These are phyloP conservation scores for Masticophis lateralis DNA, from an alignment of 2,797 vertebrate genomes.

Conservation along the genomic window DNA sequence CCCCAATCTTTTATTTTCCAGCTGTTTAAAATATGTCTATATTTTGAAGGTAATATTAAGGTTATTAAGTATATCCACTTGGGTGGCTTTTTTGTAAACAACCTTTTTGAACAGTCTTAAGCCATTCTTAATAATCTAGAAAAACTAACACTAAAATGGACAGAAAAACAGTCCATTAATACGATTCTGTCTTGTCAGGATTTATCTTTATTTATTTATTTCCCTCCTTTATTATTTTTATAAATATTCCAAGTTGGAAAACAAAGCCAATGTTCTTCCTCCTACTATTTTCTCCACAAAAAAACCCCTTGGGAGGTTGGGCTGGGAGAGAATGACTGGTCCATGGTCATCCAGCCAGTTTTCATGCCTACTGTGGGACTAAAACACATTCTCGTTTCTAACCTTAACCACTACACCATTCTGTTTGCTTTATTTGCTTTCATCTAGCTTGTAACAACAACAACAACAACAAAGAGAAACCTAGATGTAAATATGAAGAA, in stretches of 20 bases:
- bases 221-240: too few relatives aligned
- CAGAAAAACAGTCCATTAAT: not conserved
- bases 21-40: not conserved
- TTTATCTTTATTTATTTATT: not conserved
- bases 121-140: not conserved
- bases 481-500: not conserved
- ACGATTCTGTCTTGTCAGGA: not conserved
- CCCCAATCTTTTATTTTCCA: not conserved
- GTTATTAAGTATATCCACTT: not conserved
- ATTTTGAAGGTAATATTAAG: not conserved
- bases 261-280: too few relatives aligned
- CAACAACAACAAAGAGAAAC: not conserved
- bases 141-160: not conserved
- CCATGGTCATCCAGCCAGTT: too few relatives aligned
- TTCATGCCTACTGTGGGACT: too few relatives aligned
- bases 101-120: not conserved
- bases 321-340: too few relatives aligned
- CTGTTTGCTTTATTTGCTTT: too few relatives aligned
- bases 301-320: too few relatives aligned
- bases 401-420: too few relatives aligned
- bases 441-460: not conserved
- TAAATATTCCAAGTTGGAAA: too few relatives aligned
- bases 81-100: not conserved
- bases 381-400: too few relatives aligned
- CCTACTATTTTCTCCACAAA: too few relatives aligned